phyloP scores from a whole-genome alignment of 1,140 invertebrate species.

The Leptopilina boulardi region DNA sequence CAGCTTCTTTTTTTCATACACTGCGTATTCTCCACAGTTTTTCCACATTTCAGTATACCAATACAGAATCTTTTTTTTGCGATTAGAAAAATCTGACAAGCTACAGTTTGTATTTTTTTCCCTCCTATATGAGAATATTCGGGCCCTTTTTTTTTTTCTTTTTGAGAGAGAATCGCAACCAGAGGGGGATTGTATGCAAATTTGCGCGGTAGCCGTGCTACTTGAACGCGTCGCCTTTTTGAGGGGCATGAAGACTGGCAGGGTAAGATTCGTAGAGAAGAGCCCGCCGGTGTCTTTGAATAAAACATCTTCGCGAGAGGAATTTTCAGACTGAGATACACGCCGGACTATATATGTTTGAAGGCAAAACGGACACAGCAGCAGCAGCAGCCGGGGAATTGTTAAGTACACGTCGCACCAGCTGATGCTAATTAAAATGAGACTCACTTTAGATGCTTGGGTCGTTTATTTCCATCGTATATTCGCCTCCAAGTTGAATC shows the following conservation, averaged over 20 bases:
- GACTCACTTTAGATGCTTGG: conserved; percentile 65
- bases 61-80: too few relatives aligned
- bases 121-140: neutral
- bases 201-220: conserved; percentile 70
- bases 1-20: too few relatives aligned
- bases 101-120: neutral
- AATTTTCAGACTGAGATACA: conserved; percentile 65
- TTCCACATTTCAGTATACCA: too few relatives aligned
- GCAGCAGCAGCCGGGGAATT: conserved; percentile 61
- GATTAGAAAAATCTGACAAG: too few relatives aligned
- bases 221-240: conserved; percentile 66
- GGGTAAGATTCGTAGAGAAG: conserved; percentile 61
- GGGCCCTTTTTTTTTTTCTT: neutral
- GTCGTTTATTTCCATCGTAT: conserved; percentile 50
- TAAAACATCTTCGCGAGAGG: conserved; percentile 72
- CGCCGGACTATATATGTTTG: conserved; percentile 47
- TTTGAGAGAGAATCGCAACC: conserved; percentile 64
- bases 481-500: conserved; percentile 42
- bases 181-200: conserved; percentile 75
- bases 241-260: conserved; percentile 63
- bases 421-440: conserved; percentile 76
- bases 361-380: conserved; percentile 42
- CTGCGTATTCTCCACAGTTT: too few relatives aligned
- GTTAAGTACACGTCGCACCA: conserved; percentile 74
- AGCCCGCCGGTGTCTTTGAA: conserved; percentile 72